These are phyloP conservation scores for Bubo bubo DNA, from an alignment of 2,113 vertebrate species.

Conservation along the genomic window DNA sequence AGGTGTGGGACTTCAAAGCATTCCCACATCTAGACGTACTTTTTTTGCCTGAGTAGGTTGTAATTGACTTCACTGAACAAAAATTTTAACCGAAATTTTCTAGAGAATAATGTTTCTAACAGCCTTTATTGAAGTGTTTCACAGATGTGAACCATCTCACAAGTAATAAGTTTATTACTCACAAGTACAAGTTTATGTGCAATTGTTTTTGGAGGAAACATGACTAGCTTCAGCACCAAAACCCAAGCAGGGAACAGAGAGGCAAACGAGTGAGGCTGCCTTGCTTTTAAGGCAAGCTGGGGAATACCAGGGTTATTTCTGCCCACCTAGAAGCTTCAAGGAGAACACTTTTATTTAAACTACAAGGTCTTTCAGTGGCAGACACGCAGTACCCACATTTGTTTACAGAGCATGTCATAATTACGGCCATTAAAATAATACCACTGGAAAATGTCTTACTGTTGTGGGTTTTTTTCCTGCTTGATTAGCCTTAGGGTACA, in stretches of 20 bases:
- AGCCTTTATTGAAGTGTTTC: not conserved
- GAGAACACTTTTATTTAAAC: not conserved
- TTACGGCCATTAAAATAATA: not conserved
- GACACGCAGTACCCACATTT: accelerated
- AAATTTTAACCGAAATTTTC: not conserved
- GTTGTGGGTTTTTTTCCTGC: not conserved
- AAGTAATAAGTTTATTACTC: not conserved
- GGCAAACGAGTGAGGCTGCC: not conserved
- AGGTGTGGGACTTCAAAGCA: not conserved
- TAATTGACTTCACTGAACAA: not conserved
- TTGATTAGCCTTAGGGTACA: not conserved
- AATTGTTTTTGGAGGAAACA: not conserved
- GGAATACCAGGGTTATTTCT: not conserved
- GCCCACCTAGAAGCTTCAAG: not conserved
- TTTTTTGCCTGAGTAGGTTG: not conserved
- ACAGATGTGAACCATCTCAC: not conserved
- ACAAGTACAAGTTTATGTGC: not conserved
- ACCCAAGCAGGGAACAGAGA: not conserved
- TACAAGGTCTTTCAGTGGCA: not conserved
- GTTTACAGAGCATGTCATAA: not conserved
- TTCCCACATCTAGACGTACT: not conserved
- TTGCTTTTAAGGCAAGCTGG: not conserved
- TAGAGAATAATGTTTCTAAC: not conserved
- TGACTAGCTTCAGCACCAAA: not conserved
- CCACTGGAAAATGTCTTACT: not conserved